Conservation (phyloP, 2,113 vertebrate species). For the Cebidichthys violaceus region DNA sequence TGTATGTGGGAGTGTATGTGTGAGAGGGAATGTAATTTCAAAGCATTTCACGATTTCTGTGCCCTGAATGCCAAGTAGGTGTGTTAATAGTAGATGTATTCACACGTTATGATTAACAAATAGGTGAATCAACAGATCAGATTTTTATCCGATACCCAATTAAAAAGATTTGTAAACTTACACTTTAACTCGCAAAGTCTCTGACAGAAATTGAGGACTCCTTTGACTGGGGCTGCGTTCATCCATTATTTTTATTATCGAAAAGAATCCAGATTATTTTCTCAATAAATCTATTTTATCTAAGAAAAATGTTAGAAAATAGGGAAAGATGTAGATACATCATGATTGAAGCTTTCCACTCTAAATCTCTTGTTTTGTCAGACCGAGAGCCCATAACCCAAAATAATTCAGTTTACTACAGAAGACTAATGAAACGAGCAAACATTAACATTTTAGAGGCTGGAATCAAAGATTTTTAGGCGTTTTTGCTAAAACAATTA, state of each 20-base stretch:
- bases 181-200: background rate
- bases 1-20: background rate
- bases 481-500: background rate
- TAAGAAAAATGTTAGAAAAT: background rate
- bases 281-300: background rate
- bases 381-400: background rate
- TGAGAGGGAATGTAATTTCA: background rate
- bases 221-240: background rate
- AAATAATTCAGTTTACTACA: background rate
- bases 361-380: background rate
- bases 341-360: background rate
- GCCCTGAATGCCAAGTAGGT: slow-evolving; percentile 14
- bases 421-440: background rate
- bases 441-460: background rate
- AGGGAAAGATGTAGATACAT: background rate
- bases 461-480: background rate
- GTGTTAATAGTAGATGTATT: background rate
- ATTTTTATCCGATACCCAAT: background rate
- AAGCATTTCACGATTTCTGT: background rate
- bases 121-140: background rate
- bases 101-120: background rate
- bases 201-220: background rate
- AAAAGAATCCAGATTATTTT: background rate
- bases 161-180: background rate
- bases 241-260: background rate